Base-by-base conservation (phyloP, 2,888 invertebrate species). In the Cantharis lateralis region DNA sequence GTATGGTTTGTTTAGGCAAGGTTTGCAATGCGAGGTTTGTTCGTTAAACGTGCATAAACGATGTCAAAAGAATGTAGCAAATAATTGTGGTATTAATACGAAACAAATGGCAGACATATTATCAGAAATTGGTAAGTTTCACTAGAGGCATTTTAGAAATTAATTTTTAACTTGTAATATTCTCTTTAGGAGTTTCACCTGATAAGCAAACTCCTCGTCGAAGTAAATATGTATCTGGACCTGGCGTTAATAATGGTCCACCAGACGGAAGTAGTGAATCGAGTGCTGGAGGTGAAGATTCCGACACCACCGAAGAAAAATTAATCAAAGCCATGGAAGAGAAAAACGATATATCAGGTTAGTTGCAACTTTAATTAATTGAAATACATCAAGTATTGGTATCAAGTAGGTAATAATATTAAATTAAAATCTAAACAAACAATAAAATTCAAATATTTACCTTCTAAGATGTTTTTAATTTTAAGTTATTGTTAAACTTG, bases 21-120 rank as follows among this genome's bases (percentile, higher is more conserved):
- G 99, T 73, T 91, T 98, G 84, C 98, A 98, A 89, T 98, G 98
- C 88, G 96, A 96, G 80, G 98, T 95, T 82, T 99, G 99, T 88
- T 95, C 94, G 82, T 94, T 99, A 92, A 99, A 99, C 90, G 98
- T 99, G 79, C 99, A 99, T 91, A 99, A 99, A 89, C 93, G 99
- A 76, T 99, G 99, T 89, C 96, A 98, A 90, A 97, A 97, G 89
- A 99, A 99, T 90, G 99, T 99, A 80, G 98, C 99, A 79, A 99
- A 99, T 90, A 99, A 98, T 89, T 99, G 99, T 89, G 99, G 99
- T 85, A 97, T 98, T 88, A 96, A 99, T 90, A 96, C 97, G 74
- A 97, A 98, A 89, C 93, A 94, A 89, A 95, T 99, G 96, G 98
- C 98, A 4, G 95, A 96, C 87, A 95, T 98, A 83, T 92, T 99